Conservation (phyloP, 1,140 invertebrate species). For the Aleiodes sp. region DNA sequence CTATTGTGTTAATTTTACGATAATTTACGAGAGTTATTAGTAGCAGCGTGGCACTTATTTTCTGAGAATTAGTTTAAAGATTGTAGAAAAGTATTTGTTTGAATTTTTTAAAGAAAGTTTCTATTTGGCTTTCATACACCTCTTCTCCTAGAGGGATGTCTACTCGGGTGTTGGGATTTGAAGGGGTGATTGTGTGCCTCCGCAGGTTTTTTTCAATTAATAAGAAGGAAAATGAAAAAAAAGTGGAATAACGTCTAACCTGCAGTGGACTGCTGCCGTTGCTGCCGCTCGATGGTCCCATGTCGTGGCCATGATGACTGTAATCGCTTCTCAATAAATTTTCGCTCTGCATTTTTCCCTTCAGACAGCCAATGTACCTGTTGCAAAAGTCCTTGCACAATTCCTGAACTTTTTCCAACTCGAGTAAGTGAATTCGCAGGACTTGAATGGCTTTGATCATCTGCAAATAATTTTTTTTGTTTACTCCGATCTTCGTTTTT, state of each 20-base stretch:
- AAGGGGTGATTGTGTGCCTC: conserved; percentile 31
- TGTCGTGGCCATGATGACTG: conserved; percentile 67
- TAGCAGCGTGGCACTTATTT: too few species aligned
- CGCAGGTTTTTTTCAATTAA: conserved; percentile 19
- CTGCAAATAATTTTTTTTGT: conserved; percentile 61
- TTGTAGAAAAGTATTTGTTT: background rate
- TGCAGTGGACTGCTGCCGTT: conserved; percentile 66
- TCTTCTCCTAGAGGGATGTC: conserved; percentile 56
- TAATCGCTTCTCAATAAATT: conserved; percentile 84
- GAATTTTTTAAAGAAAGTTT: background rate
- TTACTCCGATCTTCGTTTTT: conserved; percentile 26
- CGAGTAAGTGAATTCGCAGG: conserved; percentile 92
- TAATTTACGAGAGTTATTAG: background rate
- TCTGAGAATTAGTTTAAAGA: background rate
- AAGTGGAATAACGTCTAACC: conserved; percentile 55
- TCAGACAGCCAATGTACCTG: conserved; percentile 93
- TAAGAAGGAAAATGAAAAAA: conserved; percentile 6
- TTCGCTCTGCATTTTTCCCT: conserved; percentile 97
- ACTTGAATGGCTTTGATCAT: conserved; percentile 99
- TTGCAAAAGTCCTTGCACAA: conserved; percentile 97
- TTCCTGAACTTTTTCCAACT: conserved; percentile 96
- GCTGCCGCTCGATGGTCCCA: conserved; percentile 68
- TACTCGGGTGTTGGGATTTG: conserved; percentile 55
- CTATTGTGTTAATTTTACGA: background rate
- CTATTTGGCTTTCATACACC: conserved; percentile 46